phyloP scores from a whole-genome alignment of 2,888 invertebrate genomes.

The Bugulina stolonifera region DNA sequence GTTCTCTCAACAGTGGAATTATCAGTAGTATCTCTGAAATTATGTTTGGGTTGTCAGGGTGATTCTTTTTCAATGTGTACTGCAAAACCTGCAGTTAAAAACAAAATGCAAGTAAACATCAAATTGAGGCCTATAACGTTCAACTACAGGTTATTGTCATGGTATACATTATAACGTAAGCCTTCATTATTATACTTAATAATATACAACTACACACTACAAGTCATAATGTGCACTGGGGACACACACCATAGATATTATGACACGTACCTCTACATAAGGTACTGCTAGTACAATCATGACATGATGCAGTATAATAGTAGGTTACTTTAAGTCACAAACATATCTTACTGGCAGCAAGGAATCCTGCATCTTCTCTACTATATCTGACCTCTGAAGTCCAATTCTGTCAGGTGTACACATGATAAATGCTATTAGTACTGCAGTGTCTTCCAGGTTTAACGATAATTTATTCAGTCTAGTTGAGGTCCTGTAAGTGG shows the following conservation, averaged over 20 bases:
- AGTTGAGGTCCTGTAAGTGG: background rate
- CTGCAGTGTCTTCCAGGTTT: constrained; percentile 2
- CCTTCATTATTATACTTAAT: too few species aligned
- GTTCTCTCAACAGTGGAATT: background rate
- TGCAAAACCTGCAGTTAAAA: background rate
- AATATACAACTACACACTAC: too few species aligned
- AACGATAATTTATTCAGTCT: background rate
- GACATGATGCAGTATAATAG: too few species aligned
- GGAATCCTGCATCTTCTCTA: constrained; percentile 6
- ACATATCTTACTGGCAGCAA: constrained; percentile 24
- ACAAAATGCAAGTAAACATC: too few species aligned
- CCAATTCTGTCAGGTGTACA: background rate
- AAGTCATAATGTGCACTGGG: too few species aligned
- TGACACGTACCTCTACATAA: too few species aligned
- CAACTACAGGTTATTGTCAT: too few species aligned
- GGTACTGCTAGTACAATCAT: too few species aligned
- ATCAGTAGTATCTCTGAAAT: background rate
- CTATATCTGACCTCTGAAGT: background rate
- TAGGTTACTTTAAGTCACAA: too few species aligned
- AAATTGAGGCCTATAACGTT: too few species aligned
- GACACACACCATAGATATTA: too few species aligned
- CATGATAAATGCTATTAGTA: background rate
- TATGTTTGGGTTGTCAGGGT: constrained; percentile 5
- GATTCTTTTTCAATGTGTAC: constrained; percentile 19
- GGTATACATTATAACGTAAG: too few species aligned